These are phyloP conservation scores for Lagorchestes hirsutus DNA, from an alignment of 2,797 vertebrate species.

Conservation along the genomic window DNA sequence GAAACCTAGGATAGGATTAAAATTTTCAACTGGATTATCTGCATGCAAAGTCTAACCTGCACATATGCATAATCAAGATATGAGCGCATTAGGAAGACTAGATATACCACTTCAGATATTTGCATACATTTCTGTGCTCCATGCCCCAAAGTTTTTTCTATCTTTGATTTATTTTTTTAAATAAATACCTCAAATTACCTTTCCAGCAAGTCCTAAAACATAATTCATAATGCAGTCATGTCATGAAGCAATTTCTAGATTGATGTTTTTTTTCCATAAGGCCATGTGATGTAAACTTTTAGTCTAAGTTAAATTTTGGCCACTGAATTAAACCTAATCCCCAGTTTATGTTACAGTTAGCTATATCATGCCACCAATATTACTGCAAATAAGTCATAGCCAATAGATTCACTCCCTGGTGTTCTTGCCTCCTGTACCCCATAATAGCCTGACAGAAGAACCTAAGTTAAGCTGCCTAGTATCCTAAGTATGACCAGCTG, in stretches of 20 bases:
- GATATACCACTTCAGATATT: neutral
- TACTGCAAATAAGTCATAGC: constrained; percentile 36
- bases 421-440: neutral
- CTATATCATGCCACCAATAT: constrained; percentile 27
- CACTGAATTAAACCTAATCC: constrained; percentile 33
- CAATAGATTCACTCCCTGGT: constrained; percentile 5
- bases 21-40: neutral
- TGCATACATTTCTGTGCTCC: neutral
- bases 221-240: constrained; percentile 43
- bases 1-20: neutral
- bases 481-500: constrained; percentile 58
- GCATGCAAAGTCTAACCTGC: neutral
- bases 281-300: constrained; percentile 15
- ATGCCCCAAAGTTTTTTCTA: neutral
- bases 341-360: constrained; percentile 38
- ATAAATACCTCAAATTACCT: neutral
- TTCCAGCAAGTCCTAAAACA: neutral
- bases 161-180: neutral
- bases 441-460: constrained; percentile 27
- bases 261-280: constrained; percentile 25
- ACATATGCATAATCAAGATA: neutral
- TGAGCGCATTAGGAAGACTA: neutral
- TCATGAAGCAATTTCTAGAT: constrained; percentile 54
- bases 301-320: constrained; percentile 49
- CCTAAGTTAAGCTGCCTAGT: constrained; percentile 56